These are phyloP conservation scores for Rhynchopsitta pachyrhyncha DNA, from an alignment of 2,113 vertebrate genomes.

Conservation along the genomic window DNA sequence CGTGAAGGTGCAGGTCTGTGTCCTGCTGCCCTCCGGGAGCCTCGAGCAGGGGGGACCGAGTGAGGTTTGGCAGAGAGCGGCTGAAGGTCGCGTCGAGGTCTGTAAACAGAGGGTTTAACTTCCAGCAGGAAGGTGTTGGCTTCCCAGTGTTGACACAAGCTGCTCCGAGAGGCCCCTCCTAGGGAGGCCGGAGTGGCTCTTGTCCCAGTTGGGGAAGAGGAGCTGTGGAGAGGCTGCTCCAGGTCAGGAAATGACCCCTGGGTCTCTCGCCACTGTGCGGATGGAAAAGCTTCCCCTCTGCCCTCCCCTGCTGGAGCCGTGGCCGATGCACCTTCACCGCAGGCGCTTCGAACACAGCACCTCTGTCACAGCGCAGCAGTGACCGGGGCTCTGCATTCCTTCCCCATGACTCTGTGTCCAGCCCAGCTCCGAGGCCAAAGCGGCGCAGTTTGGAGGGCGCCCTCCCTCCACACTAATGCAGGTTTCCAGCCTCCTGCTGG, in stretches of 20 bases:
- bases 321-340: neutral
- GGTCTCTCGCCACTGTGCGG: neutral
- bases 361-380: accelerated
- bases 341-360: neutral
- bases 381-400: conserved; percentile 27
- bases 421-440: neutral
- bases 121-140: conserved; percentile 44
- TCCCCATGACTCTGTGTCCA: neutral
- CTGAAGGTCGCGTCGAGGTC: neutral
- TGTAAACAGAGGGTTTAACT: neutral
- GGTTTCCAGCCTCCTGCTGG: neutral
- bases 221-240: neutral
- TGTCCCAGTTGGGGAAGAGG: conserved; percentile 19
- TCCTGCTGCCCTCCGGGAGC: neutral
- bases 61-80: neutral
- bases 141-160: conserved; percentile 55
- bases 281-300: neutral
- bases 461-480: neutral
- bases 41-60: neutral
- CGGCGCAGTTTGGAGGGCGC: neutral
- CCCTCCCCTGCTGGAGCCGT: neutral
- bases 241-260: neutral
- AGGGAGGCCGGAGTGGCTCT: neutral
- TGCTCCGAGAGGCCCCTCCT: conserved; percentile 40
- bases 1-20: neutral